These are phyloP conservation scores for Actinernus sp. DNA, from an alignment of 92 coral and sea anemone genomes.

Conservation along the genomic window DNA sequence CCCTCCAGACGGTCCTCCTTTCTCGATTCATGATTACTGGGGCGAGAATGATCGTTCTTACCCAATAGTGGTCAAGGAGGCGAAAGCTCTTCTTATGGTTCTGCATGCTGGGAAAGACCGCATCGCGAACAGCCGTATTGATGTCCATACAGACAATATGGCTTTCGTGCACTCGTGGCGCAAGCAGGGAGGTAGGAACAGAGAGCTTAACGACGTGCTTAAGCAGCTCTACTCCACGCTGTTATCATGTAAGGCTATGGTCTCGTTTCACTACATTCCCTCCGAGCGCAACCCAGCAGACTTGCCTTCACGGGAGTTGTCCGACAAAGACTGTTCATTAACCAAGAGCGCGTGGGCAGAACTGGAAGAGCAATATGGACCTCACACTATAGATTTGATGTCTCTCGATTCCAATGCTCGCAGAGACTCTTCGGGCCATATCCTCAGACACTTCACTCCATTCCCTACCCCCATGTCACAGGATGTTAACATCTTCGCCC, in stretches of 20 bases:
- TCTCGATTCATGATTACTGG: slow-evolving; percentile 17
- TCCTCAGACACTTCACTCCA: slow-evolving; percentile 35
- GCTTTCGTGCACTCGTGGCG: slow-evolving; percentile 3
- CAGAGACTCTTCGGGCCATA: slow-evolving; percentile 17
- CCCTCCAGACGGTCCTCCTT: background rate
- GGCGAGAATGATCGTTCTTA: background rate
- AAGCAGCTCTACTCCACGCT: background rate
- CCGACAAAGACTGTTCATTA: slow-evolving; percentile 21
- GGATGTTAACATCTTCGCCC: slow-evolving; percentile 34
- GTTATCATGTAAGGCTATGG: background rate
- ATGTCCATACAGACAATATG: slow-evolving; percentile 10
- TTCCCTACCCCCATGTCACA: slow-evolving; percentile 22
- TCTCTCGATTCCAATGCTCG: slow-evolving; percentile 32
- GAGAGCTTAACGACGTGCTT: background rate
- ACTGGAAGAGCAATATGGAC: slow-evolving; percentile 19
- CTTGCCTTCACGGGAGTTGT: background rate
- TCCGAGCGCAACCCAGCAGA: slow-evolving; percentile 6
- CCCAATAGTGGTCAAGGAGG: slow-evolving; percentile 6
- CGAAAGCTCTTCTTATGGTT: background rate
- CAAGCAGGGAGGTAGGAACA: background rate
- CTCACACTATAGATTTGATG: slow-evolving; percentile 33
- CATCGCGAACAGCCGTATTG: background rate
- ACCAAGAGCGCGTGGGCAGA: slow-evolving; percentile 11
- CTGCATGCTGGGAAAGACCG: background rate
- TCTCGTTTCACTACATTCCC: slow-evolving; percentile 3